These are phyloP conservation scores for Theretra japonica DNA, from an alignment of 2,888 invertebrate genomes.

Conservation along the genomic window DNA sequence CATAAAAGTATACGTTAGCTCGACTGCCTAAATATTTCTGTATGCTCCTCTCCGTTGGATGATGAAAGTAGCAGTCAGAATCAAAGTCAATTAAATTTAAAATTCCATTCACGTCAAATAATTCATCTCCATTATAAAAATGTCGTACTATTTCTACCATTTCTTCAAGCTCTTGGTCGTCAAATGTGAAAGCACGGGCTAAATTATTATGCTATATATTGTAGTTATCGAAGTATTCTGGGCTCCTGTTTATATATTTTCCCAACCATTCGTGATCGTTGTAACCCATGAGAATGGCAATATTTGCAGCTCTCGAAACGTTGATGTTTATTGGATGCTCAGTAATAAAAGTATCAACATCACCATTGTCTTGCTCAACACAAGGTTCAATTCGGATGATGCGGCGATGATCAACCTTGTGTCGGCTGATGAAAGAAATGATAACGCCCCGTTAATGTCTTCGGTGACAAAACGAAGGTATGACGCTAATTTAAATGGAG, in stretches of 20 bases:
- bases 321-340: conserved; percentile 50
- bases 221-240: conserved; percentile 36
- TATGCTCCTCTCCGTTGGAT: conserved; percentile 52
- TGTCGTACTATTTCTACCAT: conserved; percentile 51
- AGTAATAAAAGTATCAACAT: conserved; percentile 48
- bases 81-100: conserved; percentile 49
- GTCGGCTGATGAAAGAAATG: conserved; percentile 51
- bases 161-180: conserved; percentile 41
- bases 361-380: conserved; percentile 54
- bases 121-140: conserved; percentile 63
- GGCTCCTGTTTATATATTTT: conserved; percentile 36
- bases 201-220: conserved; percentile 43
- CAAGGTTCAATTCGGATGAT: conserved; percentile 49
- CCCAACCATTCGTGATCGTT: conserved; percentile 49
- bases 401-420: conserved; percentile 53
- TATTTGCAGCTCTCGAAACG: conserved; percentile 40
- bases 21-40: conserved; percentile 52
- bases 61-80: conserved; percentile 54
- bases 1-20: conserved; percentile 55
- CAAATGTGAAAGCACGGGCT: conserved; percentile 46
- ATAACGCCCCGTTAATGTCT: conserved; percentile 51
- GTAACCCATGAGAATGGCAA: conserved; percentile 52
- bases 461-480: conserved; percentile 52
- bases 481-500: conserved; percentile 52
- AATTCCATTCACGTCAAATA: conserved; percentile 41